Conservation (phyloP, 2,113 vertebrate species). For the Rattus rattus region DNA sequence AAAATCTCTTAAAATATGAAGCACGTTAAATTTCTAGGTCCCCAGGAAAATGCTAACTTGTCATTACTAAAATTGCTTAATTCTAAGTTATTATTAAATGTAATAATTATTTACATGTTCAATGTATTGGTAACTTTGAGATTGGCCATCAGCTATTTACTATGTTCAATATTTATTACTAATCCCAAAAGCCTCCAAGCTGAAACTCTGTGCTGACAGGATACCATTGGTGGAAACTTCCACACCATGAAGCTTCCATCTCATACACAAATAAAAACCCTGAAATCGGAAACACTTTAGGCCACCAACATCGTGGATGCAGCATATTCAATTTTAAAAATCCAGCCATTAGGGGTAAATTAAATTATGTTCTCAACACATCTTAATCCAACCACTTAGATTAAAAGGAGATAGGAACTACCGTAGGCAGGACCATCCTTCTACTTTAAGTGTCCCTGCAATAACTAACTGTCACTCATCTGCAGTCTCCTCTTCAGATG, state of each 20-base stretch:
- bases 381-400: slow-evolving; percentile 79
- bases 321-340: not conserved
- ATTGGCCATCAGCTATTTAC: not conserved
- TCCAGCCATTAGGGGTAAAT: slow-evolving; percentile 79
- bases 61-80: not conserved
- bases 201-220: not conserved
- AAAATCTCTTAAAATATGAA: not conserved
- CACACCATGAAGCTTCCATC: not conserved
- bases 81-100: not conserved
- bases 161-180: not conserved
- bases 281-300: not conserved
- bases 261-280: not conserved
- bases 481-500: slow-evolving; percentile 74
- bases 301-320: not conserved
- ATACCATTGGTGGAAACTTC: not conserved
- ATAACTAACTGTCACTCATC: slow-evolving; percentile 70
- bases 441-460: slow-evolving; percentile 80
- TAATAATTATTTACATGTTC: not conserved
- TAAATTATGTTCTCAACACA: slow-evolving; percentile 82
- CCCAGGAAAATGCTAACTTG: not conserved
- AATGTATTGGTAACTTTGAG: slow-evolving; percentile 10
- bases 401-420: slow-evolving; percentile 79
- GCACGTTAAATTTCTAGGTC: not conserved
- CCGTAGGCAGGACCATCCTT: slow-evolving; percentile 79
- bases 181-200: not conserved